Evolutionary conservation across 2,888 invertebrate species (phyloP), one percentile per base, ranked within the genome.

Genomic region (Papilio protenor): DNA sequence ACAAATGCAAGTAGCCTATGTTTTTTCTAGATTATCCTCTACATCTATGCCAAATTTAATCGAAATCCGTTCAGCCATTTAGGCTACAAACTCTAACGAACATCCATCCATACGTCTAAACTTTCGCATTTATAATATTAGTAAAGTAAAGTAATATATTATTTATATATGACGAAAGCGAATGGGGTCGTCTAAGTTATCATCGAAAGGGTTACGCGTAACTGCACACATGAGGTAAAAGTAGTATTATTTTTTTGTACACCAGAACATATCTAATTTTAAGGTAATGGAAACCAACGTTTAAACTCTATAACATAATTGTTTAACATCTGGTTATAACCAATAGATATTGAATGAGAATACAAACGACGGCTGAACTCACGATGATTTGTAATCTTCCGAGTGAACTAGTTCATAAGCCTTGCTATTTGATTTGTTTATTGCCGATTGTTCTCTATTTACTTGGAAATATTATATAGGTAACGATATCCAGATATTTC

Each of bases 341-440:
- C 45, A 69, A 5, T 66, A 66, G 11, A 3, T n/a, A 40, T 66
- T 45, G 66, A 66, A 66, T 45, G 4, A 40, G 21, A 66, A 66
- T 27, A 66, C 45, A 66, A 66, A 66, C 40, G 66, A 45, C 40
- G 8, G n/a, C 71, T 76, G 33, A 27, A 76, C 40, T 64, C 55
- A 77, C 49, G 18, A 52, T 33, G 5, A 69, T 45, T 69, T 21
- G n/a, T 69, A 45, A 69, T 45, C 14, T 69, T 69, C 66, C 66
- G 11, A 21, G 66, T n/a, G 12, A 69, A 69, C 66, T 69, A 69
- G 66, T 69, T 40, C 66, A 69, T 14, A 69, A 69, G 45, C 66
- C 66, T 61, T 61, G 61, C 27, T 16, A 5, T 66, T 66, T 45
- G 66, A 45, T 66, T 66, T 45, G 45, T 66, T 66, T 66, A 66